Percentiles rank a stretch among this genome's conserved stretches.
Conservation (phyloP, 2,113 vertebrate genomes). For the Gorilla gorilla region DNA sequence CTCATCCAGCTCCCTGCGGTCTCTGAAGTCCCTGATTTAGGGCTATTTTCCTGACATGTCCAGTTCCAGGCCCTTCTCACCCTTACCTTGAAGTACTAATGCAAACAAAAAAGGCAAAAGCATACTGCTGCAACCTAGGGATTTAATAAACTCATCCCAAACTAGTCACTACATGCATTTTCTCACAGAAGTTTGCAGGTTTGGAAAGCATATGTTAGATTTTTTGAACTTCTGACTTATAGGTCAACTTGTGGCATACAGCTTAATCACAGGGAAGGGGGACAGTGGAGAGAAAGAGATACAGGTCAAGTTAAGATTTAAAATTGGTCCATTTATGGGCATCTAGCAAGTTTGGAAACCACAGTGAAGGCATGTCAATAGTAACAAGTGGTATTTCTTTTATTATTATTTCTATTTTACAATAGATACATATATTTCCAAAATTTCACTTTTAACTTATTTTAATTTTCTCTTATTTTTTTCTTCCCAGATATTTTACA, state of each 20-base stretch:
- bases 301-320: not conserved
- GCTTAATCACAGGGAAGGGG: not conserved
- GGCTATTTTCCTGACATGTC: not conserved
- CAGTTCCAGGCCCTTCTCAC: not conserved
- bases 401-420: not conserved
- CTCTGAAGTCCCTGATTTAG: not conserved
- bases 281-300: not conserved
- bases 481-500: not conserved
- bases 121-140: not conserved
- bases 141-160: no score
- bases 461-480: not conserved
- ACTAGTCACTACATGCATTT: not conserved
- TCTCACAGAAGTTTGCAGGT: not conserved
- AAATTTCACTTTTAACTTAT: not conserved
- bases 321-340: not conserved
- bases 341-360: not conserved
- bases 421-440: not conserved
- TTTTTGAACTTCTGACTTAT: not conserved
- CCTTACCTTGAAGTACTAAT: not conserved
- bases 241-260: not conserved
- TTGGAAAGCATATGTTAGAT: not conserved
- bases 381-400: not conserved
- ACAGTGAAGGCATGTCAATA: no score
- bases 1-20: not conserved
- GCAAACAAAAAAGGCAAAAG: not conserved